Evolutionary conservation across 2,888 invertebrate genomes (phyloP).

Genomic region (Gonocerus acuteangulatus): DNA sequence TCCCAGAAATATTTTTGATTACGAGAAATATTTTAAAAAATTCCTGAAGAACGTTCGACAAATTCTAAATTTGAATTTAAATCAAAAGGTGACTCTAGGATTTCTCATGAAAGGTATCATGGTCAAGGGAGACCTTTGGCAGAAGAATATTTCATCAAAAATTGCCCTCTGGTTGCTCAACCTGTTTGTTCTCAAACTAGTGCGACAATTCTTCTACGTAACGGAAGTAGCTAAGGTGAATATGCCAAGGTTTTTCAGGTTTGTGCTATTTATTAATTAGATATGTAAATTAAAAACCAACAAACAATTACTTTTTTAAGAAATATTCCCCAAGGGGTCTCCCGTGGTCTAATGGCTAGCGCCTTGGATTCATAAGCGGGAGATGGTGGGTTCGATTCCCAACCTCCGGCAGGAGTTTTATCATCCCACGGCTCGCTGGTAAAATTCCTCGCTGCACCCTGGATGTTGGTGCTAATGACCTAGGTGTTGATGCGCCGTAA

Average conservation of each 20-base stretch:
- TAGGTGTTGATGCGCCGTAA: too few species aligned
- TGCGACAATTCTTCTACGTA: constrained; percentile 4
- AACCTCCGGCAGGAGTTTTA: too few species aligned
- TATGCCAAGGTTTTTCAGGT: not conserved
- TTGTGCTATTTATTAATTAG: too few species aligned
- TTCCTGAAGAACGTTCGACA: constrained; percentile 9
- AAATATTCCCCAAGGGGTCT: too few species aligned
- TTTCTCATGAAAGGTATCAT: constrained; percentile 6
- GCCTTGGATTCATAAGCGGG: too few species aligned
- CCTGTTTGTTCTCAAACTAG: constrained; percentile 3
- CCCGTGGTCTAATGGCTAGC: too few species aligned
- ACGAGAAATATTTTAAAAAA: not conserved
- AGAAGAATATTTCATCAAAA: constrained; percentile 6
- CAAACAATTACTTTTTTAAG: too few species aligned
- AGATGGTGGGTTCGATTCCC: too few species aligned
- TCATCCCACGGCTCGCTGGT: too few species aligned
- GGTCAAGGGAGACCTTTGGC: not conserved
- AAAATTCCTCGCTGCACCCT: too few species aligned
- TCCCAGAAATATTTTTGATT: constrained; percentile 5
- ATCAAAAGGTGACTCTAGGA: constrained; percentile 10
- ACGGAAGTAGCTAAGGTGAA: constrained; percentile 1
- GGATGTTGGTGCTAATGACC: too few species aligned
- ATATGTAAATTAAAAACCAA: too few species aligned
- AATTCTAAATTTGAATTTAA: not conserved
- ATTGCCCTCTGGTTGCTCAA: not conserved